Conservation (phyloP, 2,113 vertebrate genomes). For the Mirounga angustirostris region DNA sequence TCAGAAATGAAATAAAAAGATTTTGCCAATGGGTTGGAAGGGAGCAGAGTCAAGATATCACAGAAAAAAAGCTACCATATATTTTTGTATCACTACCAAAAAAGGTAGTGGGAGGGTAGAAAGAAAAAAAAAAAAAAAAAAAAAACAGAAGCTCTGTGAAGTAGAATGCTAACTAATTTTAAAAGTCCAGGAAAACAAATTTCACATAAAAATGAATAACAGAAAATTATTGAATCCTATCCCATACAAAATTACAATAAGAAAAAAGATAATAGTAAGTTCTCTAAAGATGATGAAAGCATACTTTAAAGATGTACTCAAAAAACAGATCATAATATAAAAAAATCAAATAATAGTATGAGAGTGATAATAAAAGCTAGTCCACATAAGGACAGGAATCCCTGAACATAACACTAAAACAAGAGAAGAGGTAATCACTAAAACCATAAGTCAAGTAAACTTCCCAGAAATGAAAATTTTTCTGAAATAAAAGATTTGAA, state of each 20-base stretch:
- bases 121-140: background rate
- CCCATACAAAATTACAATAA: background rate
- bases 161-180: background rate
- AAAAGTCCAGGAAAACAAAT: background rate
- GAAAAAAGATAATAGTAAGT: background rate
- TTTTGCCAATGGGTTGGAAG: background rate
- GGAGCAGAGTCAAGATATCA: background rate
- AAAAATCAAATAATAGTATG: background rate
- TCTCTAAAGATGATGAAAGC: background rate
- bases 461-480: background rate
- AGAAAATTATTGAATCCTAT: background rate
- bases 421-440: background rate
- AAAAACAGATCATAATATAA: background rate
- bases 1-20: background rate
- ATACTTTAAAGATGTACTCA: background rate
- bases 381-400: background rate
- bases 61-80: background rate
- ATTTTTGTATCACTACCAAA: background rate
- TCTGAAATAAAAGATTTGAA: background rate
- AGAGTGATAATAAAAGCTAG: background rate
- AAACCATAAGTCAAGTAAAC: background rate
- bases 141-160: background rate
- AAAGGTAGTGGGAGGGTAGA: background rate
- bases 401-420: background rate
- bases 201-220: background rate